These are phyloP conservation scores for Lycaena phlaeas DNA, from an alignment of 2,888 invertebrate species.

Conservation along the genomic window DNA sequence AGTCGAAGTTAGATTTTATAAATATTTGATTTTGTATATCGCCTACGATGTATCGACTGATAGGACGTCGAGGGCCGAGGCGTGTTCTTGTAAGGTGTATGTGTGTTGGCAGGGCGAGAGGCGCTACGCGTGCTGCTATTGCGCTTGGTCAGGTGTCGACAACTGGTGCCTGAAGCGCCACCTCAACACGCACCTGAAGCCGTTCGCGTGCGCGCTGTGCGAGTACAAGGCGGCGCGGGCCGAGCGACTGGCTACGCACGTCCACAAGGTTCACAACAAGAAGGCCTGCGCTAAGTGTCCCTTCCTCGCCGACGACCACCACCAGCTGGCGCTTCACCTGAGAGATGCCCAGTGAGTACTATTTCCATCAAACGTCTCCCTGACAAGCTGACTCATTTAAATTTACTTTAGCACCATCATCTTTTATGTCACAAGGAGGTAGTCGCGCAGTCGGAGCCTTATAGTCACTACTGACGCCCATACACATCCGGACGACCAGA, in stretches of 20 bases:
- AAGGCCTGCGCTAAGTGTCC: conserved; percentile 91
- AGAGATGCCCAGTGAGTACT: conserved; percentile 81
- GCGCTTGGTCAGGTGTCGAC: conserved; percentile 93
- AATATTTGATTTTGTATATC: too few relatives aligned
- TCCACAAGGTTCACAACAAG: conserved; percentile 93
- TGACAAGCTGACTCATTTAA: too few relatives aligned
- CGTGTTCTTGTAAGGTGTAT: too few relatives aligned
- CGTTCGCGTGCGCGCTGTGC: conserved; percentile 91
- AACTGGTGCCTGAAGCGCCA: conserved; percentile 95
- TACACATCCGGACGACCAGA: too few relatives aligned
- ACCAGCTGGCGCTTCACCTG: conserved; percentile 84
- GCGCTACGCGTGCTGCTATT: conserved; percentile 90
- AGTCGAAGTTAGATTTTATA: too few relatives aligned
- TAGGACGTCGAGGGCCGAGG: too few relatives aligned
- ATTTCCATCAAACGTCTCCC: too few relatives aligned
- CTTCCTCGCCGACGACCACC: conserved; percentile 88
- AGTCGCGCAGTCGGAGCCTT: too few relatives aligned
- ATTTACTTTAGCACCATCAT: too few relatives aligned
- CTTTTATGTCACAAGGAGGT: too few relatives aligned
- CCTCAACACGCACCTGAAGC: conserved; percentile 93
- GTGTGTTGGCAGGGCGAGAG: conserved; percentile 79
- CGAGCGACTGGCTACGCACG: conserved; percentile 91
- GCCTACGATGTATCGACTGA: too few relatives aligned
- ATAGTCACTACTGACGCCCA: too few relatives aligned
- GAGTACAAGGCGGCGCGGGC: conserved; percentile 95